Conservation (phyloP, 2,113 vertebrate genomes). For the Ammospiza caudacuta region DNA sequence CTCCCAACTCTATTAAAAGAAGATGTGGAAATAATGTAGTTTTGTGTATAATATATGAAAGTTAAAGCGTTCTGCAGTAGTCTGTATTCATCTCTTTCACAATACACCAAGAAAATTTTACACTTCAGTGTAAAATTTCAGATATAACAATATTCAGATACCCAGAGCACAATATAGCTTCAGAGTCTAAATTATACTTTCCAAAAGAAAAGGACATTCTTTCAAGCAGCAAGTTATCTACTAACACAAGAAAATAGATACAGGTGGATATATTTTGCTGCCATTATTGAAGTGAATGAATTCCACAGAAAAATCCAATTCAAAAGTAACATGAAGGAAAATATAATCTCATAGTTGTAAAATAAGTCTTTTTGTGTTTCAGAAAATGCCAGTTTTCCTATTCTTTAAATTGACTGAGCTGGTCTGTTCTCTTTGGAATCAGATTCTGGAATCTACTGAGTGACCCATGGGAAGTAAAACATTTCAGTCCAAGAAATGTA, state of each 20-base stretch:
- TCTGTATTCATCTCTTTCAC: not conserved
- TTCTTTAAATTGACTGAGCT: not conserved
- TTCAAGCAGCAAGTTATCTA: not conserved
- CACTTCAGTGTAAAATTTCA: not conserved
- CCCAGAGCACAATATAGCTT: not conserved
- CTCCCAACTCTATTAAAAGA: not conserved
- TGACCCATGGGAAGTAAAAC: not conserved
- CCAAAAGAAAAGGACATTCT: not conserved
- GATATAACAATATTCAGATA: not conserved
- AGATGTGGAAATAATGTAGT: not conserved
- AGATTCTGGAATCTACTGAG: not conserved
- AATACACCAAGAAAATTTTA: not conserved
- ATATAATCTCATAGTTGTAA: not conserved
- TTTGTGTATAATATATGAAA: not conserved
- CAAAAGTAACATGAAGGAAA: not conserved
- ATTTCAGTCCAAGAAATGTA: not conserved
- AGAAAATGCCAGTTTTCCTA: not conserved
- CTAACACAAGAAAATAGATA: not conserved
- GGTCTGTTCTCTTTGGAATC: not conserved
- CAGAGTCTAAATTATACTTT: not conserved
- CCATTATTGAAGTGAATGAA: not conserved
- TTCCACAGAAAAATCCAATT: not conserved
- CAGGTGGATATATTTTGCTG: not conserved
- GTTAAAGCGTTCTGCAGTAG: not conserved
- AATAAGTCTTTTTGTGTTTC: not conserved